These are phyloP conservation scores for Drosophila kepulauana DNA, from an alignment of 1,140 invertebrate genomes.

Conservation along the genomic window DNA sequence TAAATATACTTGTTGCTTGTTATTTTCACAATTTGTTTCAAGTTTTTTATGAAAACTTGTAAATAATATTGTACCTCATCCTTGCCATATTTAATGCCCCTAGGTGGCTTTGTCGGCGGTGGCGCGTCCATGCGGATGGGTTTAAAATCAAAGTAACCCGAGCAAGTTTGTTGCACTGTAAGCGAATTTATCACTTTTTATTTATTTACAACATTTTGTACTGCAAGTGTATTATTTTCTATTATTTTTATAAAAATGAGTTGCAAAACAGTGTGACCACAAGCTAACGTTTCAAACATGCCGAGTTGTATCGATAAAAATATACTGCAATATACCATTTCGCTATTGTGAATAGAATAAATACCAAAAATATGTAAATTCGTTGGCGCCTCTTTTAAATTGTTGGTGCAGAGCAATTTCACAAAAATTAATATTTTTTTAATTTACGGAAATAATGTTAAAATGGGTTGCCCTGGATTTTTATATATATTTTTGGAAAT, in stretches of 20 bases:
- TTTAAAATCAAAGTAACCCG: conserved; percentile 41
- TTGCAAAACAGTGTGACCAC: conserved; percentile 36
- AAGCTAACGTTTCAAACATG: background rate
- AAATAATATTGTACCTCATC: conserved; percentile 88
- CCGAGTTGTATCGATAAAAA: background rate
- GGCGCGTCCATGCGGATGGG: conserved; percentile 64
- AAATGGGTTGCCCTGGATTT: no score
- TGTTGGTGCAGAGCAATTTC: background rate
- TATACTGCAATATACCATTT: background rate
- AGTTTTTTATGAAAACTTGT: conserved; percentile 34
- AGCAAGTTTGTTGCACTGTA: conserved; percentile 21
- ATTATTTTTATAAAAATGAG: conserved; percentile 35
- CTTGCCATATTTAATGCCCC: conserved; percentile 92
- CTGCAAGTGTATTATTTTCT: conserved; percentile 29
- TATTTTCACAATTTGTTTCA: conserved; percentile 1
- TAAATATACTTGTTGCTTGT: background rate
- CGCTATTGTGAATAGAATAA: background rate
- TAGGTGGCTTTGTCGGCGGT: conserved; percentile 92
- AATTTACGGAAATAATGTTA: no score
- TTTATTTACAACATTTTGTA: conserved; percentile 41
- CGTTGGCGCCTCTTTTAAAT: background rate
- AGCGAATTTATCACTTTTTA: conserved; percentile 17
- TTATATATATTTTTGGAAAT: no score
- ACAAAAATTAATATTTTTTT: no score
- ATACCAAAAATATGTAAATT: background rate